A percentile compares a stretch with the other conserved stretches of the same genome.
Conservation (phyloP, 2,113 vertebrate genomes). For the Oxygymnocypris stewartii region DNA sequence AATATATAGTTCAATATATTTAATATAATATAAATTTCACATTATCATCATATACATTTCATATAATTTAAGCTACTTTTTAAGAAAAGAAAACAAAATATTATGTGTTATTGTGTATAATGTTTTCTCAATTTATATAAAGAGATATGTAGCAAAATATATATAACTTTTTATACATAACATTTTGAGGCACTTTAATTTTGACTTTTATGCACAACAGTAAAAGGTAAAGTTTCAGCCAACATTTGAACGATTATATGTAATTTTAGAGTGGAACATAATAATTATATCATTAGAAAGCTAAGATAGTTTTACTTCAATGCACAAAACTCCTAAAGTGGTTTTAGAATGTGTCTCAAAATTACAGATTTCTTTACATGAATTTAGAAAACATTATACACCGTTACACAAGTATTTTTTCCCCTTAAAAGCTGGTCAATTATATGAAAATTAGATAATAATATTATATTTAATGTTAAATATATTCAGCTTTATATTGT, state of each 20-base stretch:
- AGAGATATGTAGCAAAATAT: too few species aligned
- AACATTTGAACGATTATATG: neutral
- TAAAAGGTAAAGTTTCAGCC: too few species aligned
- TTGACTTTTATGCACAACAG: too few species aligned
- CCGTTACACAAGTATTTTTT: neutral
- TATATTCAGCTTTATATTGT: neutral
- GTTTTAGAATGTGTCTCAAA: neutral
- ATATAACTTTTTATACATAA: too few species aligned
- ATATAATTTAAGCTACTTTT: too few species aligned
- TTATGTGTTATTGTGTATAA: neutral
- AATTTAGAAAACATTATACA: neutral
- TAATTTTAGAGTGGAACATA: neutral
- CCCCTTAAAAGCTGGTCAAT: neutral
- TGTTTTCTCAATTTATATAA: too few species aligned
- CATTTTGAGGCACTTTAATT: too few species aligned
- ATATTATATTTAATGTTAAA: neutral
- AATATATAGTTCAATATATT: neutral
- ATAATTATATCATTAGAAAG: neutral
- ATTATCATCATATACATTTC: too few species aligned
- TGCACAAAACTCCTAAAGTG: neutral
- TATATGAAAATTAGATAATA: neutral
- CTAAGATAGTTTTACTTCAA: neutral
- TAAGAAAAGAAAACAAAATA: neutral
- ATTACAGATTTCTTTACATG: neutral
- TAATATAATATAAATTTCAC: neutral